Evolutionary conservation across 1,140 invertebrate species (phyloP), one percentile per base, ranked within the genome.

Genomic region (Megalopta genalis): DNA sequence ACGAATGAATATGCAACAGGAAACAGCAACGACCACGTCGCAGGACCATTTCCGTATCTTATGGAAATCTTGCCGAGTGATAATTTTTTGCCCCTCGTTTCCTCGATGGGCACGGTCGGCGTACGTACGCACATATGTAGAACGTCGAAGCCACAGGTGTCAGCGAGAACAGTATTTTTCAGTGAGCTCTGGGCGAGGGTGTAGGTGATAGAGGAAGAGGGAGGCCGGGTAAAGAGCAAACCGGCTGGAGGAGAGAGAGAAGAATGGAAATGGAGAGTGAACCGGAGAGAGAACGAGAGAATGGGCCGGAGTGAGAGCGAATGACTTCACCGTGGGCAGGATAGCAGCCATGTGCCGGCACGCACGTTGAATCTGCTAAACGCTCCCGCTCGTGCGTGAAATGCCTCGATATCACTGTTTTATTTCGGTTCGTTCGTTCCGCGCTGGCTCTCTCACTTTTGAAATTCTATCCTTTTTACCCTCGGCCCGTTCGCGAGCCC

Each of bases 341-440:
- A 54, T 80, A 77, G 73, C 75, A 49, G 71, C 73, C 63, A 84
- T 80, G 69, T 82, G 84, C 80, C 87, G 82, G 85, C 87, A 87
- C 87, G 87, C 83, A 85, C 82, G 82, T 88, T 93, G 92, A 93
- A 93, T 93, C 90, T 89, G 91, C 91, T 93, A 93, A 93, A 92
- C 91, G 92, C 85, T 93, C 86, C 86, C 90, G 88, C 90, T 93
- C 92, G 92, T 93, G 92, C 92, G 92, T 93, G 92, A 93, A 93
- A 93, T 92, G 91, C 92, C 89, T 93, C 90, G 91, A 92, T 93
- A 93, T 93, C 89, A 91, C 91, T 91, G 92, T 93, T 93, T 93
- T 91, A 93, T 93, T 93, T 93, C 89, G 84, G 80, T 87, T 88
- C 87, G 89, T 88, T 91, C 87, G 79, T 81, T 81, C 83, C 70